phyloP scores from a whole-genome alignment of 2,888 invertebrate genomes.

The Eurytoma californica region DNA sequence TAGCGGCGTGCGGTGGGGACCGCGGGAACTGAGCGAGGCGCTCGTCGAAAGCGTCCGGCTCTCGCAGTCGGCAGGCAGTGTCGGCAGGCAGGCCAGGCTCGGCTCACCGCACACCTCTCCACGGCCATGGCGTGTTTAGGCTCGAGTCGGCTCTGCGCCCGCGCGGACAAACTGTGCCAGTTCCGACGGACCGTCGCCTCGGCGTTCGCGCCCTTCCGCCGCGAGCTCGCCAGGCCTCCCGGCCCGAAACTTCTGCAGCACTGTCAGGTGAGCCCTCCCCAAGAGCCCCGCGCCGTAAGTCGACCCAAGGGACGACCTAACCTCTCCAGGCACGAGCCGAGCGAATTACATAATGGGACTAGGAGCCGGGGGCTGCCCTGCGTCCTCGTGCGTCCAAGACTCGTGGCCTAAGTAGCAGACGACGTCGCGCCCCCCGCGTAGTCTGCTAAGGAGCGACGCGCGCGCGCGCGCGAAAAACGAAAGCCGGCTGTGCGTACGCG shows the following conservation, averaged over 20 bases:
- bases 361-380: not conserved
- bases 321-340: not conserved
- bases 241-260: constrained; percentile 72
- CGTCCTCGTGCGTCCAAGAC: not conserved
- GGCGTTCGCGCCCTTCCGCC: constrained; percentile 78
- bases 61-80: constrained; percentile 64
- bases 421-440: not conserved
- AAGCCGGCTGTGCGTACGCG: not conserved
- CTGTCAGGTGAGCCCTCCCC: constrained; percentile 72
- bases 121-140: constrained; percentile 88
- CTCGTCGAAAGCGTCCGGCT: constrained; percentile 1
- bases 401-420: not conserved
- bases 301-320: not conserved
- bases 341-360: not conserved
- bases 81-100: constrained; percentile 72
- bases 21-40: not conserved
- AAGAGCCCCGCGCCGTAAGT: not conserved
- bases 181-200: constrained; percentile 76
- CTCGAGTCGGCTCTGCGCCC: constrained; percentile 88
- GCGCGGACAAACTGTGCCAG: constrained; percentile 89
- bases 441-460: constrained; percentile 2
- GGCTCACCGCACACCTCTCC: constrained; percentile 8
- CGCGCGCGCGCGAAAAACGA: not conserved
- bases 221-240: constrained; percentile 78
- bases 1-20: constrained; percentile 61